Percentiles rank a stretch among this genome's conserved stretches.
These are phyloP conservation scores for Nyctalus aviator DNA, from an alignment of 2,797 vertebrate genomes.

Conservation along the genomic window DNA sequence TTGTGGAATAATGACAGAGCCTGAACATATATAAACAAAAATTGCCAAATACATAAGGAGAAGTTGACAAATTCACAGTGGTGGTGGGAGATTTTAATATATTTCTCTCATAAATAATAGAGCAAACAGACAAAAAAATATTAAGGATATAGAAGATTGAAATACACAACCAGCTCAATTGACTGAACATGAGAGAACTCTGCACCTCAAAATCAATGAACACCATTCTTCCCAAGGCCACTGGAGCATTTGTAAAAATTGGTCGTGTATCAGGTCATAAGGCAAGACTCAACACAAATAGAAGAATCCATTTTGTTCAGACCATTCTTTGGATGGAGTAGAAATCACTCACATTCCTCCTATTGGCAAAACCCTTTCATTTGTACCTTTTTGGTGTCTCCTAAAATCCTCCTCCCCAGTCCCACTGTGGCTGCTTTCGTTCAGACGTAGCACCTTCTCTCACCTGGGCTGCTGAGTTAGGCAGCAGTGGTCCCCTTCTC, in stretches of 20 bases:
- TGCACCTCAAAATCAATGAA: not conserved
- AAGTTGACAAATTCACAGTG: not conserved
- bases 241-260: not conserved
- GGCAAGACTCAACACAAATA: not conserved
- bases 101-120: not conserved
- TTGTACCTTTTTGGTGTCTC: not conserved
- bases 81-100: not conserved
- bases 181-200: not conserved
- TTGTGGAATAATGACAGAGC: not conserved
- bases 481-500: not conserved
- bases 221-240: not conserved
- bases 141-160: not conserved
- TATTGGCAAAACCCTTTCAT: not conserved
- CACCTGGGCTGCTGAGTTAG: not conserved
- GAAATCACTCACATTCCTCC: not conserved
- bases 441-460: not conserved
- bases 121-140: not conserved
- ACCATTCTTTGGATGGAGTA: not conserved
- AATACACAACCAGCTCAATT: not conserved
- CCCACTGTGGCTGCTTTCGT: not conserved
- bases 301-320: not conserved
- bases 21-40: constrained; percentile 28
- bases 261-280: not conserved
- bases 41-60: not conserved
- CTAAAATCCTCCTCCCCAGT: not conserved